A percentile compares a stretch with the other conserved stretches of the same genome.
phyloP scores from a whole-genome alignment of 2,113 vertebrate species.

The Eleginops maclovinus region DNA sequence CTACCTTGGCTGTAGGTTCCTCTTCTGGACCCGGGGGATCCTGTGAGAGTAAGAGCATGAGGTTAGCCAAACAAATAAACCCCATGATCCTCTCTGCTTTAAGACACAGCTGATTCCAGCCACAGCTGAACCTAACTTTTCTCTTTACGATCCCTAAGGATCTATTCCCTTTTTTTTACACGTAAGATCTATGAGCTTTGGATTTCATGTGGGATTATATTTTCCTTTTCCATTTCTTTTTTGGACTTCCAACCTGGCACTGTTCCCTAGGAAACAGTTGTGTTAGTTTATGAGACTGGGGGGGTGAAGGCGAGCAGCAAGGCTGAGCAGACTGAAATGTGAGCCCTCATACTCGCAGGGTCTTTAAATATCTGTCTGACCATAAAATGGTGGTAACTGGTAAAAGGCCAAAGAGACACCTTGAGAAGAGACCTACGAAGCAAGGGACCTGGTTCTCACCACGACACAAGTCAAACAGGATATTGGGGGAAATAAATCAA shows the following conservation, averaged over 20 bases:
- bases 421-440: background rate
- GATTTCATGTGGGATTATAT: background rate
- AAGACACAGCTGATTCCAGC: conserved; percentile 38
- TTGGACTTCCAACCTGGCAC: background rate
- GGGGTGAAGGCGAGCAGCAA: background rate
- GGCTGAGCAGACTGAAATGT: background rate
- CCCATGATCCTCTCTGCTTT: conserved; percentile 1
- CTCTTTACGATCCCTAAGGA: conserved; percentile 25
- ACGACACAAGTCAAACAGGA: background rate
- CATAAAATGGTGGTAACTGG: background rate
- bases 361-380: background rate
- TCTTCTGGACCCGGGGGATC: conserved; percentile 84
- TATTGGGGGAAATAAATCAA: conserved; percentile 13
- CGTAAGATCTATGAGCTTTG: conserved; percentile 4
- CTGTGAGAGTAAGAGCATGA: conserved; percentile 58
- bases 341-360: background rate
- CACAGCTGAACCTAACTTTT: background rate
- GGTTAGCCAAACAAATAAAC: conserved; percentile 43
- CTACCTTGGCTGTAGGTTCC: conserved; percentile 88
- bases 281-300: conserved; percentile 14
- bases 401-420: background rate
- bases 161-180: background rate
- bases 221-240: conserved; percentile 9
- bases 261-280: background rate
- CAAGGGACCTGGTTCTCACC: background rate